These are phyloP conservation scores for Cynopterus sphinx DNA, from an alignment of 2,797 vertebrate species.

Conservation along the genomic window DNA sequence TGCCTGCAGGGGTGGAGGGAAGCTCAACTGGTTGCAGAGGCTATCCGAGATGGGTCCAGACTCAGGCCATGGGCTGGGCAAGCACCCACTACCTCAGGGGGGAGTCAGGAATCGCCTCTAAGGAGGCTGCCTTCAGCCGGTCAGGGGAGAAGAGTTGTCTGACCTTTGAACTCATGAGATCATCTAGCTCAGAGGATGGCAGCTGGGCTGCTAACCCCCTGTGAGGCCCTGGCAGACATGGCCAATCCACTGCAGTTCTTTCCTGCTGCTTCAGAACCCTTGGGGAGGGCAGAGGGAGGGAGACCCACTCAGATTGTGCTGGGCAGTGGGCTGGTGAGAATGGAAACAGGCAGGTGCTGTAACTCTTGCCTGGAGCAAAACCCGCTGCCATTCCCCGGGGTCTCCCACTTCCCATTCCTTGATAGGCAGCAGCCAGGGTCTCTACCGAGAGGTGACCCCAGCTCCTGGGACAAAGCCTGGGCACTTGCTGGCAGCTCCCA, in stretches of 20 bases:
- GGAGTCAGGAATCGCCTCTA: background rate
- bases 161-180: background rate
- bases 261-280: background rate
- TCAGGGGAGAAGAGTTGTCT: background rate
- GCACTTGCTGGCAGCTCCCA: background rate
- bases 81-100: background rate
- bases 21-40: background rate
- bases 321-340: background rate
- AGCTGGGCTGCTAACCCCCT: accelerated
- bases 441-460: background rate
- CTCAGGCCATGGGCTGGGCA: background rate
- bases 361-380: background rate
- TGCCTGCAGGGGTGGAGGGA: constrained; percentile 86
- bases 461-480: background rate
- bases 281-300: background rate
- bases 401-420: background rate
- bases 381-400: background rate
- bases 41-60: background rate
- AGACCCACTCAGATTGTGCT: background rate
- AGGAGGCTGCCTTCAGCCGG: background rate
- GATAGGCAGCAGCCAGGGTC: background rate
- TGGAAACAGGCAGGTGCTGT: background rate
- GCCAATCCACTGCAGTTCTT: background rate
- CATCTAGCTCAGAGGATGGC: background rate
- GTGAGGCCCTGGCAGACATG: background rate